Base-by-base conservation (phyloP, 1,140 invertebrate genomes). In the Meteorus sp. region DNA sequence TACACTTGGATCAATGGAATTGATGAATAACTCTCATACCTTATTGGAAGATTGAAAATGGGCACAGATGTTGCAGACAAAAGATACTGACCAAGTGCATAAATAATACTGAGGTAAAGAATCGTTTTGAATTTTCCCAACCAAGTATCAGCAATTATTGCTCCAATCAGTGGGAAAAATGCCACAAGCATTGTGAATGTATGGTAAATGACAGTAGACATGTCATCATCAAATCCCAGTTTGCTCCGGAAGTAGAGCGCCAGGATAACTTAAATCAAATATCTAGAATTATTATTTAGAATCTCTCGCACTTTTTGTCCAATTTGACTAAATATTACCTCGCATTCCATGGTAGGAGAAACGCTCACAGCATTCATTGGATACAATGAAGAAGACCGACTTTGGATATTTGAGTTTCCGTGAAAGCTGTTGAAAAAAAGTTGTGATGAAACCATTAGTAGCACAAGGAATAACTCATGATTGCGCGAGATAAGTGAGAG, bases 321-420 rank as follows among this genome's bases (percentile, higher is more conserved):
- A n/a, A 19, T 25, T 62, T 11, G 29, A 37, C 29, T 57, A 23
- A 68, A 85, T 88, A n/a, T 85, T 81, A 97, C 94, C 90, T 87
- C 90, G 87, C 90, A 97, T 93, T 70, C 95, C 95, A 87, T 97
- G 98, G 76, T 88, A 98, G 29, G 89, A 93, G 78, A 98, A 98
- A 71, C 95, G 84, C 81, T 98, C 96, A 77, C 95, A 98, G 73
- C 98, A 96, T 78, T 98, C 96, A 85, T 94, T 97, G 69, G 86
- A 88, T 56, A 98, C 84, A 69, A 98, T 98, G 76, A 97, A 96
- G 70, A 92, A 93, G n/a, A 97, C 89, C 2, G 92, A 86, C 72
- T 88, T 91, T 0, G 95, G 95, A 73, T 95, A 97, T n/a, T 84
- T 86, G 7, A 87, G 64, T 82, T 88, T 86, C 89, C 91, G 81